These are phyloP conservation scores for Dascyllus trimaculatus DNA, from an alignment of 2,113 vertebrate genomes.

Conservation along the genomic window DNA sequence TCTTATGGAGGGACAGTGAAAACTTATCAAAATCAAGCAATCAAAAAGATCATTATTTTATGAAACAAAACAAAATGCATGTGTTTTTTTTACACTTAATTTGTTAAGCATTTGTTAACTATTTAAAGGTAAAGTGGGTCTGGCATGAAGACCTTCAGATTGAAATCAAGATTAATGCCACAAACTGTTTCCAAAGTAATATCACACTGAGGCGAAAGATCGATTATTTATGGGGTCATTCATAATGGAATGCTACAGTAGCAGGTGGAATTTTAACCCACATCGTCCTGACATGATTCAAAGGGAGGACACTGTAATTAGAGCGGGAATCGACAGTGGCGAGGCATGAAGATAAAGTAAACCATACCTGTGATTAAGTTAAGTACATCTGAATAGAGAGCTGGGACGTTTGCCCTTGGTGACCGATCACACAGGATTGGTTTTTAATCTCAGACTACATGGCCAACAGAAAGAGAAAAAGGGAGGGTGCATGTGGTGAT, in stretches of 20 bases:
- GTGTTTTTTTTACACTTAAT: not conserved
- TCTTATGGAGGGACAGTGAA: not conserved
- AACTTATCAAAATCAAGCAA: not conserved
- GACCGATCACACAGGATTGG: conserved; percentile 57
- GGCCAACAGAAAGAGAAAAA: conserved; percentile 6
- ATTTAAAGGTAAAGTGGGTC: not conserved
- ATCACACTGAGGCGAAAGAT: not conserved
- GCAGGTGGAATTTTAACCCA: not conserved
- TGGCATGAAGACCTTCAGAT: not conserved
- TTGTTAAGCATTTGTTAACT: not conserved
- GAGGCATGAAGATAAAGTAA: conserved; percentile 43
- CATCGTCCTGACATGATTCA: conserved; percentile 11
- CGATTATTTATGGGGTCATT: not conserved
- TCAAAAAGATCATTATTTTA: not conserved
- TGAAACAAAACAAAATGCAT: no score
- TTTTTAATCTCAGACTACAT: conserved; percentile 75
- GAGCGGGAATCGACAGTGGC: not conserved
- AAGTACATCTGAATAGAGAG: conserved; percentile 38
- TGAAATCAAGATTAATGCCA: not conserved
- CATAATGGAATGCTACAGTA: not conserved
- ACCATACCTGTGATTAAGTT: conserved; percentile 58
- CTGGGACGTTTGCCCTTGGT: conserved; percentile 57
- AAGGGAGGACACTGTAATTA: conserved; percentile 40
- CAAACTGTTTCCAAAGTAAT: not conserved
- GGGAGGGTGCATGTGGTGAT: conserved; percentile 43